Percentiles rank a stretch among this genome's conserved stretches.
These are phyloP conservation scores for Pachydiplax longipennis DNA, from an alignment of 2,888 invertebrate genomes.

Conservation along the genomic window DNA sequence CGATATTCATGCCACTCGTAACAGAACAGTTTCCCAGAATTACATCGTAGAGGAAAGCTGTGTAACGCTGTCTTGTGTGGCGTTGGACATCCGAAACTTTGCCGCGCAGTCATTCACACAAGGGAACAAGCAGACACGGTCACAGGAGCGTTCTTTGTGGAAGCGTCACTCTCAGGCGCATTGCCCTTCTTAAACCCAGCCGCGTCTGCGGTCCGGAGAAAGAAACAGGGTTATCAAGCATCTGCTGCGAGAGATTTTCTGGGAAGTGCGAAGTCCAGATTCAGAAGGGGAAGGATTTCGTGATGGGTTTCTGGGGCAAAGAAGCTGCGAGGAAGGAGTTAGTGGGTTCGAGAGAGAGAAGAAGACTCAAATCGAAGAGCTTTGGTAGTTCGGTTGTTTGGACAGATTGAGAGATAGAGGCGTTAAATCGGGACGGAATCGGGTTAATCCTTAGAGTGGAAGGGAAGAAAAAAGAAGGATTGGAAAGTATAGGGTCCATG, in stretches of 20 bases:
- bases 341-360: not conserved
- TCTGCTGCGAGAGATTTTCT: not conserved
- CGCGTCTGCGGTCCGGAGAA: not conserved
- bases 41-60: too few species aligned
- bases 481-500: too few species aligned
- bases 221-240: not conserved
- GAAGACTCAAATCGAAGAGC: not conserved
- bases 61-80: too few species aligned
- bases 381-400: not conserved
- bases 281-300: not conserved
- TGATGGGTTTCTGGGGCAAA: not conserved
- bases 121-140: not conserved
- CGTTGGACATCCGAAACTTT: not conserved
- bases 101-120: not conserved
- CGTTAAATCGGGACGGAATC: not conserved
- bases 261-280: not conserved
- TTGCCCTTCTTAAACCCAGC: not conserved
- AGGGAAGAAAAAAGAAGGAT: not conserved
- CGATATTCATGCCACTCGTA: too few species aligned
- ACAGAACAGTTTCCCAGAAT: too few species aligned
- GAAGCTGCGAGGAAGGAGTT: not conserved
- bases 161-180: too few species aligned
- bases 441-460: not conserved
- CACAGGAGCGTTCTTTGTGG: not conserved
- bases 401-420: not conserved